These are phyloP conservation scores for Ibidorhyncha struthersii DNA, from an alignment of 2,113 vertebrate genomes.

Conservation along the genomic window DNA sequence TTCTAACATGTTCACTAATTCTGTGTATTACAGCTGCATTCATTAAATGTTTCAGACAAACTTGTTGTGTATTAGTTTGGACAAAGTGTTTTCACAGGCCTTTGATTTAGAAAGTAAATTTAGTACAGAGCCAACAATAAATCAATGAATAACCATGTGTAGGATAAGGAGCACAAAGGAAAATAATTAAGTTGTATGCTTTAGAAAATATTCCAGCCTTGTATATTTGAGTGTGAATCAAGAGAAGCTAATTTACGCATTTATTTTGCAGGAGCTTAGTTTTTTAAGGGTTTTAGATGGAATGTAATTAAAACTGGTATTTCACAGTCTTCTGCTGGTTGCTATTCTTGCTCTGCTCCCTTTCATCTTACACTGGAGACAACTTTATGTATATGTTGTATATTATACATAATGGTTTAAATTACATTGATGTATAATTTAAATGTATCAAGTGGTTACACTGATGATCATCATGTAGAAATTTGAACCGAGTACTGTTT, in stretches of 20 bases:
- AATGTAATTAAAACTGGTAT: background rate
- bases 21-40: background rate
- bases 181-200: background rate
- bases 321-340: background rate
- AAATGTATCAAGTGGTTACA: background rate
- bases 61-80: background rate
- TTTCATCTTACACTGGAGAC: background rate
- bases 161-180: background rate
- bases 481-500: background rate
- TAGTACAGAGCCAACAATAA: background rate
- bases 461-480: background rate
- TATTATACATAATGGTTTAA: background rate
- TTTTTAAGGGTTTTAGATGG: background rate
- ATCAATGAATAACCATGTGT: background rate
- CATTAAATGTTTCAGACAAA: background rate
- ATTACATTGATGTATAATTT: background rate
- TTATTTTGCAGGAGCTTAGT: background rate
- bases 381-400: background rate
- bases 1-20: background rate
- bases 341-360: background rate
- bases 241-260: background rate
- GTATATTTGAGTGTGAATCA: background rate
- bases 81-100: background rate
- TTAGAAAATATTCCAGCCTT: background rate
- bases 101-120: slow-evolving; percentile 16